These are phyloP conservation scores for Willisornis vidua DNA, from an alignment of 2,113 vertebrate genomes.

Conservation along the genomic window DNA sequence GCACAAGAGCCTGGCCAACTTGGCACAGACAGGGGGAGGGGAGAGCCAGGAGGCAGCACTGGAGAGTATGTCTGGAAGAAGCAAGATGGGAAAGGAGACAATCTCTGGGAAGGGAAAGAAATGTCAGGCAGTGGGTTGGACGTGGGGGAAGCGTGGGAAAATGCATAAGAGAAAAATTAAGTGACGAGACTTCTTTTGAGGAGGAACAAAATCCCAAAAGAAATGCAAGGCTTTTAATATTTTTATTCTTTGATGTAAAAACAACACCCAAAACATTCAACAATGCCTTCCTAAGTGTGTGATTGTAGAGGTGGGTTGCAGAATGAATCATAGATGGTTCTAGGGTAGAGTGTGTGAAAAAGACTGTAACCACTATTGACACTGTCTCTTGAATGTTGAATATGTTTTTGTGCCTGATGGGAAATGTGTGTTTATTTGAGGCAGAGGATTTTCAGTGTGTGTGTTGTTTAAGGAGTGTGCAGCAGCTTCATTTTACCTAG, in stretches of 20 bases:
- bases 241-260: constrained; percentile 35
- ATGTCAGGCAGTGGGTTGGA: background rate
- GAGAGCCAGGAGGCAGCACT: background rate
- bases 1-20: background rate
- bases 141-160: background rate
- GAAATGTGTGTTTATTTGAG: constrained; percentile 40
- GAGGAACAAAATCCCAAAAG: constrained; percentile 7
- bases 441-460: background rate
- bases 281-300: constrained; percentile 20
- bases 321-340: constrained; percentile 41
- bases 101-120: background rate
- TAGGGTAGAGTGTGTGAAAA: constrained; percentile 9
- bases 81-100: background rate
- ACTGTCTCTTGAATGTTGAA: constrained; percentile 21
- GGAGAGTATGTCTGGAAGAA: background rate
- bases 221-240: background rate
- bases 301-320: constrained; percentile 31
- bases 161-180: background rate
- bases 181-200: background rate
- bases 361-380: background rate
- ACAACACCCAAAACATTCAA: constrained; percentile 11
- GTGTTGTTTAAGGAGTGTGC: background rate
- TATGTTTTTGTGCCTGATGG: constrained; percentile 30
- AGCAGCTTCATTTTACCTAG: constrained; percentile 33
- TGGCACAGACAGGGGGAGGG: background rate